These are phyloP conservation scores for Petrolisthes cinctipes DNA, from an alignment of 2,888 invertebrate species.

Conservation along the genomic window DNA sequence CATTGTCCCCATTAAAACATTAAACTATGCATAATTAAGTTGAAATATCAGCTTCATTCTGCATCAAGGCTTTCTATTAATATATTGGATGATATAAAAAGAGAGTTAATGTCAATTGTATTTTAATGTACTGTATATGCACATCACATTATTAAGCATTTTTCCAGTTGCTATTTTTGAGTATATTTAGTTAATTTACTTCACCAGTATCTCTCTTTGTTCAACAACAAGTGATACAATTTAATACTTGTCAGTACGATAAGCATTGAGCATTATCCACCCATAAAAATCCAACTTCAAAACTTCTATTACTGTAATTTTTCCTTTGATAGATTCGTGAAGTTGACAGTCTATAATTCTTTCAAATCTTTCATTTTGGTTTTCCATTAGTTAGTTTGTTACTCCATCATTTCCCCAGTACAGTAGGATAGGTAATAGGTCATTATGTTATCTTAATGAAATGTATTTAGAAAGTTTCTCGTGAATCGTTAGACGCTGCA, in stretches of 20 bases:
- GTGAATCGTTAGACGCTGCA: no score
- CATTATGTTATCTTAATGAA: no score
- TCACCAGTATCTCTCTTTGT: neutral
- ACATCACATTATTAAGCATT: neutral
- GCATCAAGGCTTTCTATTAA: neutral
- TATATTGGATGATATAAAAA: neutral
- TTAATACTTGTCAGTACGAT: neutral
- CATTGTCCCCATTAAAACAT: slow-evolving; percentile 16
- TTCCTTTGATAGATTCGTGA: neutral
- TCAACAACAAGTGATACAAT: neutral
- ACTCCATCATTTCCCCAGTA: no score
- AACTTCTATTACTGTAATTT: no score
- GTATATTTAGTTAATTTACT: neutral
- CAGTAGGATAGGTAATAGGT: no score
- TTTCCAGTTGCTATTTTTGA: neutral
- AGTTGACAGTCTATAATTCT: neutral
- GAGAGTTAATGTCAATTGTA: neutral
- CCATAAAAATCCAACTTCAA: neutral
- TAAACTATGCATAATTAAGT: neutral
- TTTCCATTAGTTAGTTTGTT: no score
- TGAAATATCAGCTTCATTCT: neutral
- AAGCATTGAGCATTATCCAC: neutral
- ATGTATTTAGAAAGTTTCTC: no score
- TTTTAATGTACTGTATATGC: neutral
- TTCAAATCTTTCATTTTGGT: no score